Evolutionary conservation across 1,140 invertebrate genomes (phyloP).

Genomic region (Neodiprion pinetum): DNA sequence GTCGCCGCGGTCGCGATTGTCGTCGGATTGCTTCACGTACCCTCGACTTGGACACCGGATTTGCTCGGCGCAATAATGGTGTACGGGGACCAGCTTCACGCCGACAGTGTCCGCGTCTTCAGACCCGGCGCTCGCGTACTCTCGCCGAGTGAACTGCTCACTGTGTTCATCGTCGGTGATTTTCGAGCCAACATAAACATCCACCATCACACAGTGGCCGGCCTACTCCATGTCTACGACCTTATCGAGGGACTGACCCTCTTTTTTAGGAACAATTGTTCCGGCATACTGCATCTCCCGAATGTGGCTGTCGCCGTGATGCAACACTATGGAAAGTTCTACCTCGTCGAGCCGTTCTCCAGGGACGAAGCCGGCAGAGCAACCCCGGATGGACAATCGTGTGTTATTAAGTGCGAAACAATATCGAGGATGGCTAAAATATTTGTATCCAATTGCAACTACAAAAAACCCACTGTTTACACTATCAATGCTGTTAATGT

Average conservation of each 20-base stretch:
- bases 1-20: slow-evolving; percentile 45
- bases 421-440: slow-evolving; percentile 39
- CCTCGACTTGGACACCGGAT: slow-evolving; percentile 47
- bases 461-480: slow-evolving; percentile 43
- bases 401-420: slow-evolving; percentile 44
- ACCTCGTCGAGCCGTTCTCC: slow-evolving; percentile 45
- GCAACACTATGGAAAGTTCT: slow-evolving; percentile 49
- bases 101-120: slow-evolving; percentile 33
- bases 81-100: slow-evolving; percentile 43
- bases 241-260: slow-evolving; percentile 26
- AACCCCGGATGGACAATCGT: slow-evolving; percentile 37
- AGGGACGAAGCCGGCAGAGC: slow-evolving; percentile 33
- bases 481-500: slow-evolving; percentile 48
- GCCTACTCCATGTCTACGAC: slow-evolving; percentile 32
- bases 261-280: slow-evolving; percentile 37
- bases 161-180: slow-evolving; percentile 46
- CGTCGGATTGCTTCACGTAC: slow-evolving; percentile 42
- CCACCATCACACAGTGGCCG: slow-evolving; percentile 39
- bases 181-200: slow-evolving; percentile 37
- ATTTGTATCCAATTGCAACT: slow-evolving; percentile 42
- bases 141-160: slow-evolving; percentile 43
- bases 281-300: slow-evolving; percentile 38
- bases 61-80: slow-evolving; percentile 41
- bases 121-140: slow-evolving; percentile 40
- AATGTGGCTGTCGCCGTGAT: slow-evolving; percentile 45